A percentile compares a stretch with the other conserved stretches of the same genome.
phyloP scores from a whole-genome alignment of 2,113 vertebrate genomes.

The Taurulus bubalis region DNA sequence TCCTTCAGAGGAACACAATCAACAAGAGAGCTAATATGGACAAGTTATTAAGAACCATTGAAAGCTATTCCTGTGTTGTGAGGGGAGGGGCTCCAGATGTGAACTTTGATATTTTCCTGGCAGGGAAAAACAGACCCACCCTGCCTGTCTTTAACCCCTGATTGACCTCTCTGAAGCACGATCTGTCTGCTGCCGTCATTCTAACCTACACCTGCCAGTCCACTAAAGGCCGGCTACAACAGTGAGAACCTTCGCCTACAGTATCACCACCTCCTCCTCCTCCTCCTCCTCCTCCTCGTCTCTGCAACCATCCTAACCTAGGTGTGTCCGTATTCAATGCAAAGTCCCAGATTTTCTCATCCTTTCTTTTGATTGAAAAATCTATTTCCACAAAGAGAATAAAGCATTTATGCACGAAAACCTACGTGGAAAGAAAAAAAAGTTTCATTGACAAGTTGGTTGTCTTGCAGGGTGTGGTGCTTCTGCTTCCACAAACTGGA shows the following conservation, averaged over 20 bases:
- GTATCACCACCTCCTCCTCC: neutral
- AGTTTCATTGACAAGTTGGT: constrained; percentile 35
- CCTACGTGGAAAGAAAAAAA: too few relatives aligned
- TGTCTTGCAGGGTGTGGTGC: constrained; percentile 60
- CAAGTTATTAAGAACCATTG: neutral
- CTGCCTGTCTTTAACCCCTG: constrained; percentile 64
- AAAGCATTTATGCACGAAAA: constrained; percentile 6
- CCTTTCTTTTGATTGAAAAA: neutral
- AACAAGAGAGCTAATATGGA: constrained; percentile 6
- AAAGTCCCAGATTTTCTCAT: neutral
- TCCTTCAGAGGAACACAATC: neutral
- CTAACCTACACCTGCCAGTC: constrained; percentile 62
- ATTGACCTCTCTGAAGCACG: constrained; percentile 58
- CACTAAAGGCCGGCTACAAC: constrained; percentile 10
- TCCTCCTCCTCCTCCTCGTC: neutral
- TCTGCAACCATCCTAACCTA: neutral
- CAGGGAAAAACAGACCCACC: constrained; percentile 69
- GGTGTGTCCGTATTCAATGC: neutral
- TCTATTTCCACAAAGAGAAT: neutral
- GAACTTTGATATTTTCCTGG: constrained; percentile 64
- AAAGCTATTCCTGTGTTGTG: constrained; percentile 40
- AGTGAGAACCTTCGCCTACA: neutral
- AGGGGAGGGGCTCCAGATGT: constrained; percentile 66
- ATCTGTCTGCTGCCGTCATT: constrained; percentile 51
- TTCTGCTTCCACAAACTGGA: constrained; percentile 52